Percentiles rank a stretch among this genome's conserved stretches.
Evolutionary conservation across 2,113 vertebrate genomes (phyloP).

Genomic region (Ceuthmochares aereus): DNA sequence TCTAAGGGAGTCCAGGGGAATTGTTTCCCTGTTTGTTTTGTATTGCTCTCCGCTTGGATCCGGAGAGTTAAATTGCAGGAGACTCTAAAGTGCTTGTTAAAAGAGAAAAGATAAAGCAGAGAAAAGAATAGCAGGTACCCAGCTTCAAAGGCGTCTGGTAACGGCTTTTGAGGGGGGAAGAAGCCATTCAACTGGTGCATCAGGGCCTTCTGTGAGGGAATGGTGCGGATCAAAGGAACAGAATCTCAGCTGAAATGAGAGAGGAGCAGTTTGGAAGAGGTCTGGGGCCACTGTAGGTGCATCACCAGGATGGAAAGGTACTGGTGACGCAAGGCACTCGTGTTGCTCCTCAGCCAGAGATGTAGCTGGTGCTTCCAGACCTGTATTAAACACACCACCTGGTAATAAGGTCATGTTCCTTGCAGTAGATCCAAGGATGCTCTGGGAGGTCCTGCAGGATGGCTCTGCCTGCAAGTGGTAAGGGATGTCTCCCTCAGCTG

Average conservation of each 20-base stretch:
- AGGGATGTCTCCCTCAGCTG: neutral
- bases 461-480: rapidly evolving
- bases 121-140: neutral
- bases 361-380: neutral
- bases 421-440: neutral
- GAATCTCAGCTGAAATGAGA: neutral
- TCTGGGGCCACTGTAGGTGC: neutral
- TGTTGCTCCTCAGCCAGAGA: neutral
- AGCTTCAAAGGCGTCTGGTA: neutral
- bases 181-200: neutral
- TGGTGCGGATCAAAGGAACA: neutral
- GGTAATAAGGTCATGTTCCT: too few species aligned
- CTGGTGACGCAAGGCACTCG: neutral
- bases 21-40: neutral
- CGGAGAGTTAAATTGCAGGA: neutral
- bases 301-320: rapidly evolving
- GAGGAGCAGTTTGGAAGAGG: neutral
- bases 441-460: neutral
- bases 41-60: neutral
- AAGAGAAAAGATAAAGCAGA: neutral
- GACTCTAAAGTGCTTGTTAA: neutral
- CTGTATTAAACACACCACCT: too few species aligned
- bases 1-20: neutral
- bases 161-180: neutral
- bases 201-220: neutral